Percentiles rank a stretch among this genome's conserved stretches.
These are phyloP conservation scores for Atherinomorus stipes DNA, from an alignment of 2,113 vertebrate species.

Conservation along the genomic window DNA sequence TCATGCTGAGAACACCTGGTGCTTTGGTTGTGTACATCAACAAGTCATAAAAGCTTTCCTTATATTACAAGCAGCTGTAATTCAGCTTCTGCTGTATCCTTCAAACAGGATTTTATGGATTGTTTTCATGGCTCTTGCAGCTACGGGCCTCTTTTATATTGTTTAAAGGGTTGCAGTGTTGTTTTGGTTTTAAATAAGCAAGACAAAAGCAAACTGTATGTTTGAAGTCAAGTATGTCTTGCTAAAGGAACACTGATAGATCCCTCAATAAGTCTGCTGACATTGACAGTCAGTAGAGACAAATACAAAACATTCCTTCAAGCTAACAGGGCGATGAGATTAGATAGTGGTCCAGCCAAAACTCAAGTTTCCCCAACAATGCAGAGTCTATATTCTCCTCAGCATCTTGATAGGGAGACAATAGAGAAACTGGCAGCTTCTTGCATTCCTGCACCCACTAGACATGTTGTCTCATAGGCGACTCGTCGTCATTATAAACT, in stretches of 20 bases:
- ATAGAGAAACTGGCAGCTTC: slow-evolving; percentile 36
- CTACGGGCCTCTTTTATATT: background rate
- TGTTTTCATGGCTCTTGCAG: background rate
- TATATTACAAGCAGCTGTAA: background rate
- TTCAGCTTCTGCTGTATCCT: slow-evolving; percentile 1
- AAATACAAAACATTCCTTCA: slow-evolving; percentile 31
- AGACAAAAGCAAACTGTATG: background rate
- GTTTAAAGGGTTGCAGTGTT: too few relatives aligned
- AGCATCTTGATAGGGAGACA: slow-evolving; percentile 54
- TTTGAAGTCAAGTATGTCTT: background rate
- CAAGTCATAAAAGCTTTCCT: background rate
- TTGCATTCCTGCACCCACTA: slow-evolving; percentile 56
- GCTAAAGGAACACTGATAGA: background rate
- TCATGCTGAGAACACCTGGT: too few relatives aligned
- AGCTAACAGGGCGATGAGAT: slow-evolving; percentile 33
- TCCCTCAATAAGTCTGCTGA: slow-evolving; percentile 23
- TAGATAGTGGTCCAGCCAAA: slow-evolving; percentile 32
- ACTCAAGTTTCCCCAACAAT: slow-evolving; percentile 33
- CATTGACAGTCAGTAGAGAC: slow-evolving; percentile 15
- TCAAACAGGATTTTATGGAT: background rate
- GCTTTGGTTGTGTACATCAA: background rate
- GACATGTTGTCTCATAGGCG: background rate
- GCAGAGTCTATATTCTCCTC: slow-evolving; percentile 19
- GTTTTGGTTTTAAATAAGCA: background rate
- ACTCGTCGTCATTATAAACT: slow-evolving; percentile 19